Evolutionary conservation across 1,140 invertebrate genomes (phyloP).

Genomic region (Achroia grisella): DNA sequence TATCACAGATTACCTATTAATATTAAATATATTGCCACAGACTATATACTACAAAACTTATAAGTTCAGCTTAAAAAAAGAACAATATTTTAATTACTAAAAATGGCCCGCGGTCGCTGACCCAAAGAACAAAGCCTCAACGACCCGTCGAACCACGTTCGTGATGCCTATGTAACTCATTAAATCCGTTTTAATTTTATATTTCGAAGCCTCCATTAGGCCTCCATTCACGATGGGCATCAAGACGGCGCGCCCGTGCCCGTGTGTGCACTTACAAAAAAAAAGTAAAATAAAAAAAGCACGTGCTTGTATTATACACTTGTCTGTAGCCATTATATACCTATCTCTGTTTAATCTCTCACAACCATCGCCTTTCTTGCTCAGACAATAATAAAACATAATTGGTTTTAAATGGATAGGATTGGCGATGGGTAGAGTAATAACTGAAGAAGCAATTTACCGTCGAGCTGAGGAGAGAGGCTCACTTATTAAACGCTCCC

Average conservation of each 20-base stretch:
- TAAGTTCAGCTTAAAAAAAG: constrained; percentile 1
- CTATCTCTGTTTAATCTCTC: constrained; percentile 31
- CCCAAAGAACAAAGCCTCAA: constrained; percentile 47
- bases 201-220: constrained; percentile 57
- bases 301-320: constrained; percentile 23
- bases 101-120: constrained; percentile 32
- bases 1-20: no score
- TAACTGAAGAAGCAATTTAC: constrained; percentile 62
- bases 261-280: constrained; percentile 29
- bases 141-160: constrained; percentile 40
- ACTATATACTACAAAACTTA: no score
- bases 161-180: constrained; percentile 61
- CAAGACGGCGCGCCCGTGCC: constrained; percentile 41
- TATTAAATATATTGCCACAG: no score
- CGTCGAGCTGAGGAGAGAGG: constrained; percentile 26
- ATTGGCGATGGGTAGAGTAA: constrained; percentile 64
- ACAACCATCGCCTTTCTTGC: constrained; percentile 23
- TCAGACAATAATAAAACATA: constrained; percentile 70
- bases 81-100: constrained; percentile 41
- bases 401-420: constrained; percentile 72
- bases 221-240: constrained; percentile 50
- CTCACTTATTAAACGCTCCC: constrained; percentile 41
- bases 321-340: constrained; percentile 23
- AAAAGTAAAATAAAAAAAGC: constrained; percentile 23
- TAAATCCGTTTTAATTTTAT: constrained; percentile 61